These are phyloP conservation scores for Tribolium freemani DNA, from an alignment of 2,888 invertebrate genomes.

Conservation along the genomic window DNA sequence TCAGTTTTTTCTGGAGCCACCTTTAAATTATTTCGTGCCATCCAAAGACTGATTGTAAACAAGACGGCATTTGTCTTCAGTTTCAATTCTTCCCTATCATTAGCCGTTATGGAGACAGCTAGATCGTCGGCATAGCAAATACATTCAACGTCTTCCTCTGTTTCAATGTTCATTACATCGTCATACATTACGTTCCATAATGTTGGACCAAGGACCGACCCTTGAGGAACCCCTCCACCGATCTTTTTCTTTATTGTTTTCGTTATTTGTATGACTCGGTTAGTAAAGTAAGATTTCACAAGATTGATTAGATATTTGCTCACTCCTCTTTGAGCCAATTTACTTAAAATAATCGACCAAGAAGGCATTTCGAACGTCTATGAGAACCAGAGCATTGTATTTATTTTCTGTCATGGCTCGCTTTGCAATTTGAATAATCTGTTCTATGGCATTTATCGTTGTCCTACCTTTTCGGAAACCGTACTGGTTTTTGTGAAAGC, in stretches of 20 bases:
- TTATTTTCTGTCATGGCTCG: neutral
- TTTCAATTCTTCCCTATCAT: neutral
- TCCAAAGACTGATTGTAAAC: neutral
- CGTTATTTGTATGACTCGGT: neutral
- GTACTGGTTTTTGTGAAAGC: neutral
- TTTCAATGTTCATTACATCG: neutral
- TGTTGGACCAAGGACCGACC: neutral
- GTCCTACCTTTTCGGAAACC: neutral
- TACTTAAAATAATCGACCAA: no score
- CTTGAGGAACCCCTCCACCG: slow-evolving; percentile 24
- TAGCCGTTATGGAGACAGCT: neutral
- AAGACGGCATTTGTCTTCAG: neutral
- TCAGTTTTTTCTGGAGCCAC: slow-evolving; percentile 24
- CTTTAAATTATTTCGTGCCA: neutral
- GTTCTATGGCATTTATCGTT: neutral
- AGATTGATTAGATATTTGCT: no score
- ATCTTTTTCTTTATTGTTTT: neutral
- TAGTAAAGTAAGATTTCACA: no score
- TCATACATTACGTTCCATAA: neutral
- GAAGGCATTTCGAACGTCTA: slow-evolving; percentile 36
- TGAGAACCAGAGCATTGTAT: neutral
- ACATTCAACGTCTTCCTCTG: no score
- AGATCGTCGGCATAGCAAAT: no score
- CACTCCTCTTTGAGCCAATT: no score
- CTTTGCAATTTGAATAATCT: neutral